A percentile compares a stretch with the other conserved stretches of the same genome.
Evolutionary conservation across 2,888 invertebrate genomes (phyloP).

Genomic region (Tanytarsus gracilentus): DNA sequence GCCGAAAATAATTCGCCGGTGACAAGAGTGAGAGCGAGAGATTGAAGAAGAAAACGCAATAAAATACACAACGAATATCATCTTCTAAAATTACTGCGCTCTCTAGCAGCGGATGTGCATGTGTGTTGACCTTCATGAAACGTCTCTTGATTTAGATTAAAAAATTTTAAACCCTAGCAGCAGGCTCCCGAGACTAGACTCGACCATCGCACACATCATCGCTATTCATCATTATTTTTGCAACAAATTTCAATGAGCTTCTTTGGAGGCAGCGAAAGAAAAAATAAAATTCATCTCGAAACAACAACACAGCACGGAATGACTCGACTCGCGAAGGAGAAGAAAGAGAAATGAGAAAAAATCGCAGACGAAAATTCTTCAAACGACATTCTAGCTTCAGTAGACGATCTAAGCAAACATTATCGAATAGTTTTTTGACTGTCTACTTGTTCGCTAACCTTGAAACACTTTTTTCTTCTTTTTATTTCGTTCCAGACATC

Average conservation of each 20-base stretch:
- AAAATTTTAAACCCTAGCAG: too few species aligned
- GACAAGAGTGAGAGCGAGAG: too few species aligned
- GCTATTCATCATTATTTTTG: not conserved
- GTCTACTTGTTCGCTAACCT: constrained; percentile 24
- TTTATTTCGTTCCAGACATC: constrained; percentile 11
- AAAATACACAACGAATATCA: too few species aligned
- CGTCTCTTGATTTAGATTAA: too few species aligned
- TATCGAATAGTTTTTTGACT: constrained; percentile 27
- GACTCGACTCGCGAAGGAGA: not conserved
- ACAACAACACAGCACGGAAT: not conserved
- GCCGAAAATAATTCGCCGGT: too few species aligned
- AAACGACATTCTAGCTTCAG: constrained; percentile 21
- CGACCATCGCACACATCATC: not conserved
- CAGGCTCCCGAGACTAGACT: too few species aligned
- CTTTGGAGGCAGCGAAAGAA: not conserved
- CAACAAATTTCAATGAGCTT: not conserved
- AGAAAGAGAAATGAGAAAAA: constrained; percentile 8
- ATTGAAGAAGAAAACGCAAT: too few species aligned
- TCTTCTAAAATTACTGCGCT: too few species aligned
- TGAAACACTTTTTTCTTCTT: constrained; percentile 20
- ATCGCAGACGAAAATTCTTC: constrained; percentile 6
- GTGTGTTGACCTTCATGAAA: too few species aligned
- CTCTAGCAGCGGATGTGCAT: too few species aligned
- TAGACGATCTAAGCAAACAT: constrained; percentile 17
- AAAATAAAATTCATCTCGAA: not conserved